phyloP scores from a whole-genome alignment of 2,888 invertebrate genomes.

The Caenorhabditis sulstoni region DNA sequence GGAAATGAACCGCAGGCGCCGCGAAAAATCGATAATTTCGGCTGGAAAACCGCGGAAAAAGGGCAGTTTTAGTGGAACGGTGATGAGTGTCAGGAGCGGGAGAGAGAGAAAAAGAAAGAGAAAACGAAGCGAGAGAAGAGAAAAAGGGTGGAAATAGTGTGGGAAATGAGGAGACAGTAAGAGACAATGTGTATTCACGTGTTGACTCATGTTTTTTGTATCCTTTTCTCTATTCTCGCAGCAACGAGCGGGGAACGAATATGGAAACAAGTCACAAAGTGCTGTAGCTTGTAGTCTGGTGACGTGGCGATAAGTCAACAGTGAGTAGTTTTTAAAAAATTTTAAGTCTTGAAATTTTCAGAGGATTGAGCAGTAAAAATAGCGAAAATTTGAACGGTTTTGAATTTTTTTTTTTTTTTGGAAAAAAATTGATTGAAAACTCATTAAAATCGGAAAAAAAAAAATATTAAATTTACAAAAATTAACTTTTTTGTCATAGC shows the following conservation, averaged over 20 bases:
- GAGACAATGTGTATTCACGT: background rate
- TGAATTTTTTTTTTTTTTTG: too few relatives aligned
- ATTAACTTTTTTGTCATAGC: too few relatives aligned
- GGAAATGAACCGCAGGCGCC: too few relatives aligned
- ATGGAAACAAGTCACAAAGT: constrained; percentile 3
- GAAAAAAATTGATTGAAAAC: too few relatives aligned
- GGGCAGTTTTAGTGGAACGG: constrained; percentile 6
- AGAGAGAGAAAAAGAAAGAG: constrained; percentile 13
- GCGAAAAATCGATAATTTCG: background rate
- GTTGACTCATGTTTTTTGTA: constrained; percentile 1
- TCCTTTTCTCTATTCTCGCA: too few relatives aligned
- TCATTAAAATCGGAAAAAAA: too few relatives aligned
- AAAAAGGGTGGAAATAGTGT: background rate
- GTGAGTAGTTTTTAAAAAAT: too few relatives aligned
- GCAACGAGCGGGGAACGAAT: too few relatives aligned
- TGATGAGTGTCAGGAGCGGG: constrained; percentile 14
- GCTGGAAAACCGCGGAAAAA: background rate
- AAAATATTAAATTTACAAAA: too few relatives aligned
- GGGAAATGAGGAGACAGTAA: background rate
- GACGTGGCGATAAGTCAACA: background rate
- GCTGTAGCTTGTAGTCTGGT: background rate
- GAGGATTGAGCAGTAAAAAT: too few relatives aligned
- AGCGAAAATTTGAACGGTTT: too few relatives aligned
- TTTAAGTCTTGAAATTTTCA: too few relatives aligned
- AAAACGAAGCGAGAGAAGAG: constrained; percentile 14